Evolutionary conservation across 2,888 invertebrate species (phyloP).

Genomic region (Petrolisthes manimaculis): DNA sequence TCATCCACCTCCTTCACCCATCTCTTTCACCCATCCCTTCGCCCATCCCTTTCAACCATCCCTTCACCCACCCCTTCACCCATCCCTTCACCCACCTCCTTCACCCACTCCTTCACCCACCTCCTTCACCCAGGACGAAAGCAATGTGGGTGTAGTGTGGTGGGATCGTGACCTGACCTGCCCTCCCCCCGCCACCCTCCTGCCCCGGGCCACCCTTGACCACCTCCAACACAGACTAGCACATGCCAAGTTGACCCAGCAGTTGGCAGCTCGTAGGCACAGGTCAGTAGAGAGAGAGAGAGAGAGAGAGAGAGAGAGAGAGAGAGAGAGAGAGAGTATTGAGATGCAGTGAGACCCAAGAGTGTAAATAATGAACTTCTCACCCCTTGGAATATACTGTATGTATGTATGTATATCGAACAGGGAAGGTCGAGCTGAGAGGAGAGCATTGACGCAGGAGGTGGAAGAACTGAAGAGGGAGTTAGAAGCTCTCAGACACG

Average conservation of each 20-base stretch:
- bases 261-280: constrained; percentile 46
- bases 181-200: constrained; percentile 1
- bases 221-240: constrained; percentile 35
- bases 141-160: background rate
- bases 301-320: no score
- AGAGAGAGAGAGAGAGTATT: no score
- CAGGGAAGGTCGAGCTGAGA: constrained; percentile 50
- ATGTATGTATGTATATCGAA: background rate
- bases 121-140: constrained; percentile 2
- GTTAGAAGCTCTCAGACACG: constrained; percentile 11
- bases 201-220: constrained; percentile 28
- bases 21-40: no score
- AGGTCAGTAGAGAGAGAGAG: no score
- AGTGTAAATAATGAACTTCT: background rate
- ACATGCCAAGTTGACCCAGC: constrained; percentile 43
- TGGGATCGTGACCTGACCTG: constrained; percentile 3
- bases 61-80: no score
- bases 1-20: no score
- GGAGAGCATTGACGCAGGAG: constrained; percentile 34
- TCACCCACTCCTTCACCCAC: background rate
- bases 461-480: constrained; percentile 37
- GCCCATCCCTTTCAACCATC: no score
- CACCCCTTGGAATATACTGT: background rate
- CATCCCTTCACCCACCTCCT: background rate
- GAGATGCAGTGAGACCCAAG: background rate